phyloP scores from a whole-genome alignment of 2,888 invertebrate genomes.

The Tetragonisca angustula region DNA sequence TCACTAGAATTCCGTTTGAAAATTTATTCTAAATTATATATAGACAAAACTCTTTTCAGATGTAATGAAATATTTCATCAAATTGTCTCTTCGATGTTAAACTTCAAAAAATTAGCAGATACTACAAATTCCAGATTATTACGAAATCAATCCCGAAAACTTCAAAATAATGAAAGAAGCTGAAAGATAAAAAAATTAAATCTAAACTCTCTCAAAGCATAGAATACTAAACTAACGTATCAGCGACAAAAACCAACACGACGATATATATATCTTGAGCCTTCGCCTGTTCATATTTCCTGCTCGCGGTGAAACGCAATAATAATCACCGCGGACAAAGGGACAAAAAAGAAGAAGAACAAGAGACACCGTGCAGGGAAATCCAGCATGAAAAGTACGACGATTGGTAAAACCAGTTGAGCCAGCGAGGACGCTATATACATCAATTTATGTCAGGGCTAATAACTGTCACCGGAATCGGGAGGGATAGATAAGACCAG shows the following conservation, averaged over 20 bases:
- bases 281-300: background rate
- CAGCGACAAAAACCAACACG: background rate
- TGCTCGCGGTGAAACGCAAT: background rate
- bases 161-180: background rate
- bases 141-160: background rate
- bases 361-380: background rate
- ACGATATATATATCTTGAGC: background rate
- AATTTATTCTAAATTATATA: background rate
- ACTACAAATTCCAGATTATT: too few relatives aligned
- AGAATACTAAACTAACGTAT: background rate
- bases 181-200: background rate
- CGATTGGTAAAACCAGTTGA: slow-evolving; percentile 21
- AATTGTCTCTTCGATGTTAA: too few relatives aligned
- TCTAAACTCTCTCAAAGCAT: background rate
- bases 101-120: too few relatives aligned
- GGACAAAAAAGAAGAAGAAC: background rate
- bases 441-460: slow-evolving; percentile 60
- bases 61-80: background rate
- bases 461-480: slow-evolving; percentile 61
- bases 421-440: slow-evolving; percentile 21
- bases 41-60: background rate
- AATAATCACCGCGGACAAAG: background rate
- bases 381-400: background rate
- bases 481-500: slow-evolving; percentile 67
- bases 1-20: background rate